Evolutionary conservation across 2,888 invertebrate species (phyloP), one percentile per base, ranked within the genome.

Genomic region (Andrena bicolor): DNA sequence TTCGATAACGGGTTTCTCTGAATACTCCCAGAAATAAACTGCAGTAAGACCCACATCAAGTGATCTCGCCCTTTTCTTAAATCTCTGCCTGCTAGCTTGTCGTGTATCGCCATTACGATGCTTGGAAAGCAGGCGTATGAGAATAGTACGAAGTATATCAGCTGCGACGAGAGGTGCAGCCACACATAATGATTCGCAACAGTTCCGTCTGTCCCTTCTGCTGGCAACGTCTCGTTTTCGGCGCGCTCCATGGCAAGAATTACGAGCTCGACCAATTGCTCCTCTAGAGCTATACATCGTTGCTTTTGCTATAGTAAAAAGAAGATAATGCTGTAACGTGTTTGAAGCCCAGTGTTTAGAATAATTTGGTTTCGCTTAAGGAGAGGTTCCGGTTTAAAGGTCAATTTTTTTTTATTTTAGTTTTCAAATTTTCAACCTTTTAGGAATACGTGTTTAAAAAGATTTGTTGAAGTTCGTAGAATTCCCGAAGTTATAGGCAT

Each of bases 21-120:
- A 90, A 99, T 99, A 91, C 98, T 98, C 66, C 99, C 99, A 0
- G 99, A 99, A 89, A 99, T 98, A 91, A 99, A 99, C 94, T 99
- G 99, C 60, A 99, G 94, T 23, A 99, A 94, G 26, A 99, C 97
- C 99, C 99, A 99, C 99, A 99, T 99, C n/a, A 99, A 95, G 91
- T 99, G 99, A 94, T 99, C 99, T 65, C 99, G 95, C 0, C 99
- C 99, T 94, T 98, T 97, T 80, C 97, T 96, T 92, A 98, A 95
- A 91, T 98, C 98, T 86, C 97, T 95, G 7, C 96, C 97, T 60
- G 96, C 95, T 51, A 98, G 94, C 96, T 97, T 98, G 78, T 97
- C 97, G 93, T 98, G 97, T 48, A 99, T 95, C 0, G 98, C 97
- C 95, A 97, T 96, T 0, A 99, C 98, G 91, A 99, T 97, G 91